These are phyloP conservation scores for Caerostris darwini DNA, from an alignment of 1,140 invertebrate genomes.

Conservation along the genomic window DNA sequence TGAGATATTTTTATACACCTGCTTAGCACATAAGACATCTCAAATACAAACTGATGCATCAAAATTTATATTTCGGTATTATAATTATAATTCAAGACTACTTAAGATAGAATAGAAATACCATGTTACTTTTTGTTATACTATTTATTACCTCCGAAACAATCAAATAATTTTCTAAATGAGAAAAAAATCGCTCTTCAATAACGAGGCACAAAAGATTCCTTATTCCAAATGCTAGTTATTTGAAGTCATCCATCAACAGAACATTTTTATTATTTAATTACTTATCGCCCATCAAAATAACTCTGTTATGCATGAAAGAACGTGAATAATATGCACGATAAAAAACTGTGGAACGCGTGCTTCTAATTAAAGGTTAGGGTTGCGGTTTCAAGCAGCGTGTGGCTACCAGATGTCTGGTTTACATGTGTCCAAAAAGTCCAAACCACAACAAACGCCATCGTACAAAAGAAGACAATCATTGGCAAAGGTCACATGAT, in stretches of 20 bases:
- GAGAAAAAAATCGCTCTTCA: no score
- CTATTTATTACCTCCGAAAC: no score
- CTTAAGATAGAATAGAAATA: no score
- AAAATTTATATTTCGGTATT: no score
- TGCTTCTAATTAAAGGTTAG: slow-evolving; percentile 15
- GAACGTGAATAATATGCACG: slow-evolving; percentile 46
- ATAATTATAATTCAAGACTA: no score
- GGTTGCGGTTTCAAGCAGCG: slow-evolving; percentile 32
- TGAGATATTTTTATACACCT: no score
- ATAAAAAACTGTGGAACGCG: neutral
- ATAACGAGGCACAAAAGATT: neutral
- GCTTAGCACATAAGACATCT: no score
- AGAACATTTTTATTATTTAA: neutral
- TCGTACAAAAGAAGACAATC: neutral
- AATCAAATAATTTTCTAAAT: no score
- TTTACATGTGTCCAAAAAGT: neutral
- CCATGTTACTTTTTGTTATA: no score
- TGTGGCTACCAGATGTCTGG: slow-evolving; percentile 35
- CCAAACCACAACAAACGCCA: neutral
- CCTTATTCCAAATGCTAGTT: neutral
- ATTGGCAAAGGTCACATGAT: neutral
- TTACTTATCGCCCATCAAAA: neutral
- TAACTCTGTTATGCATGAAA: neutral
- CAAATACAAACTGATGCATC: no score
- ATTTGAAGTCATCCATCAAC: neutral